A percentile compares a stretch with the other conserved stretches of the same genome.
Conservation (phyloP, 2,888 invertebrate genomes). For the Drepanosiphum platanoidis region DNA sequence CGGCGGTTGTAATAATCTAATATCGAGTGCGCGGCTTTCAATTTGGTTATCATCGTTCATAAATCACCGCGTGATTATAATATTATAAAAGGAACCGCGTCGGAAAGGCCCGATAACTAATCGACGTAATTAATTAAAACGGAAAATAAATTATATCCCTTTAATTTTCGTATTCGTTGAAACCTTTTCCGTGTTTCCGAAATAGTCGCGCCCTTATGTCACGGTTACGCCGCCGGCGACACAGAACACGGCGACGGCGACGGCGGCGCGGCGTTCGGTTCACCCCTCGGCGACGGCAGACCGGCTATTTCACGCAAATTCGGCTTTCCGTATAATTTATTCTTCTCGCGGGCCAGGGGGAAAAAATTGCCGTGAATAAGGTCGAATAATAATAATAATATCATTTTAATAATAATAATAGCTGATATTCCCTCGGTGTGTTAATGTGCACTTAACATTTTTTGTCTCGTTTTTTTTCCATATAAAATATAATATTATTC, state of each 20-base stretch:
- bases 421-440: slow-evolving; percentile 11
- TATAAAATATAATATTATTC: slow-evolving; percentile 1
- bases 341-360: neutral
- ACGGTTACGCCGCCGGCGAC: neutral
- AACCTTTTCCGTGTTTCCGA: slow-evolving; percentile 55
- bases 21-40: slow-evolving; percentile 5
- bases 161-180: slow-evolving; percentile 38
- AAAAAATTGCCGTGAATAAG: neutral
- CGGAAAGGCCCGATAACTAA: slow-evolving; percentile 25
- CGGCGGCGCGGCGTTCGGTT: neutral
- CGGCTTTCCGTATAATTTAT: slow-evolving; percentile 40
- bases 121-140: slow-evolving; percentile 48
- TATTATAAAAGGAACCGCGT: slow-evolving; percentile 36
- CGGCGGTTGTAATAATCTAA: neutral
- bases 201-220: slow-evolving; percentile 20
- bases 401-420: slow-evolving; percentile 31
- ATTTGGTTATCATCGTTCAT: slow-evolving; percentile 40
- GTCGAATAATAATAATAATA: slow-evolving; percentile 23
- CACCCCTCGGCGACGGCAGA: slow-evolving; percentile 13
- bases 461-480: neutral
- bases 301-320: slow-evolving; percentile 39
- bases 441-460: slow-evolving; percentile 50
- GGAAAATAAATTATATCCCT: slow-evolving; percentile 18
- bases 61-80: slow-evolving; percentile 31
- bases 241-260: neutral